Percentiles rank a stretch among this genome's conserved stretches.
Evolutionary conservation across 2,797 vertebrate species (phyloP).

Genomic region (Monodelphis domestica): DNA sequence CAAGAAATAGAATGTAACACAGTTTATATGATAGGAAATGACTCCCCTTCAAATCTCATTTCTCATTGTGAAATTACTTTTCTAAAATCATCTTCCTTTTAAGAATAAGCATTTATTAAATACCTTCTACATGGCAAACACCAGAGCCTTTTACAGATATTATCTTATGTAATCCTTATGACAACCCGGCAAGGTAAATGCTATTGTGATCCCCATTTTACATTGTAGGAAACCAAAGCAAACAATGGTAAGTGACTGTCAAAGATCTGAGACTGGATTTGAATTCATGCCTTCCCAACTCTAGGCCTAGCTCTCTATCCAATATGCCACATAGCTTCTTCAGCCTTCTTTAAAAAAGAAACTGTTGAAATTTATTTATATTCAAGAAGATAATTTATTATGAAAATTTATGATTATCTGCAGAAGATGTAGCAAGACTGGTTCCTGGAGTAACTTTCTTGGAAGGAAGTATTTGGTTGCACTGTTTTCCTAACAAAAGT

Average conservation of each 20-base stretch:
- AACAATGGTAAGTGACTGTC: background rate
- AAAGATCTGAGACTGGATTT: background rate
- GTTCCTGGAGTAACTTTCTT: background rate
- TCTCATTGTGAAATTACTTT: background rate
- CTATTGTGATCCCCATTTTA: background rate
- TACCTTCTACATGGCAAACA: background rate
- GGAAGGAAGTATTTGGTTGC: background rate
- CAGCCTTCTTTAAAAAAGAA: background rate
- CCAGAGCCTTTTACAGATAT: background rate
- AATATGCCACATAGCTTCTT: background rate
- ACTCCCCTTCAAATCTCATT: background rate
- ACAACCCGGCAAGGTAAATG: background rate
- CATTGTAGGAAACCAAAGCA: background rate
- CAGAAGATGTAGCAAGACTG: background rate
- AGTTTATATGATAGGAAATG: background rate
- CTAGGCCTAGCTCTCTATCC: background rate
- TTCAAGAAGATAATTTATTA: background rate
- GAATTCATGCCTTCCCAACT: background rate
- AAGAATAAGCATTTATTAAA: background rate
- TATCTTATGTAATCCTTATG: background rate
- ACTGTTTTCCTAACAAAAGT: background rate
- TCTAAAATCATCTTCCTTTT: background rate
- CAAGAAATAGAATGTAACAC: background rate
- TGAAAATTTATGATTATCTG: background rate
- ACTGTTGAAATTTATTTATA: background rate